These are phyloP conservation scores for Nephila pilipes DNA, from an alignment of 1,140 invertebrate species.

Conservation along the genomic window DNA sequence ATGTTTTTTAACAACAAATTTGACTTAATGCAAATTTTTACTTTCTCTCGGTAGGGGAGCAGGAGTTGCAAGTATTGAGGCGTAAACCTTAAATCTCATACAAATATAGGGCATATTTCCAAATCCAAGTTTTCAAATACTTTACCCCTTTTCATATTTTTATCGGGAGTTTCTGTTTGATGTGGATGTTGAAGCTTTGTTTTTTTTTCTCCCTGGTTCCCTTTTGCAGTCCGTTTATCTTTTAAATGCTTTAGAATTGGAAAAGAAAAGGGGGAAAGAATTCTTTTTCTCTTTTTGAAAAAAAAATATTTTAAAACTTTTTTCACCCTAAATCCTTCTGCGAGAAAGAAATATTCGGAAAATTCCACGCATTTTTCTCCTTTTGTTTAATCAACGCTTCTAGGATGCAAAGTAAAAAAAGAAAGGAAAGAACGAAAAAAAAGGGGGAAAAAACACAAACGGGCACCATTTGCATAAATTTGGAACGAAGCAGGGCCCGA, in stretches of 20 bases:
- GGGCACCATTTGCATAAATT: slow-evolving; percentile 58
- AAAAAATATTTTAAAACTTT: background rate
- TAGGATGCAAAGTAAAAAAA: background rate
- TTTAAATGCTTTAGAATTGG: slow-evolving; percentile 6
- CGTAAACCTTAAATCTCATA: background rate
- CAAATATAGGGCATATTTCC: background rate
- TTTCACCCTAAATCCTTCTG: background rate
- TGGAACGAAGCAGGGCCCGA: background rate
- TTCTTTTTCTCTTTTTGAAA: background rate
- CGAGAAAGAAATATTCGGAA: slow-evolving; percentile 27
- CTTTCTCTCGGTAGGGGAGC: background rate
- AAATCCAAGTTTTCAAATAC: background rate
- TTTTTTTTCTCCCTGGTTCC: background rate
- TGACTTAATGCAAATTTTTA: background rate
- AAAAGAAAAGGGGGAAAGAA: background rate
- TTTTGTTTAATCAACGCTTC: background rate
- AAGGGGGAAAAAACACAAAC: background rate
- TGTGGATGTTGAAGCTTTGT: background rate
- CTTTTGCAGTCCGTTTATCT: background rate
- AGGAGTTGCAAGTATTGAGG: background rate
- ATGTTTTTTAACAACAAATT: background rate
- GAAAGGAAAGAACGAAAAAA: background rate
- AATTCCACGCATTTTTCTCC: background rate
- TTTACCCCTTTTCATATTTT: background rate
- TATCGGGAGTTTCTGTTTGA: background rate